These are phyloP conservation scores for Ciconia stormi DNA, from an alignment of 2,113 vertebrate genomes.

Conservation along the genomic window DNA sequence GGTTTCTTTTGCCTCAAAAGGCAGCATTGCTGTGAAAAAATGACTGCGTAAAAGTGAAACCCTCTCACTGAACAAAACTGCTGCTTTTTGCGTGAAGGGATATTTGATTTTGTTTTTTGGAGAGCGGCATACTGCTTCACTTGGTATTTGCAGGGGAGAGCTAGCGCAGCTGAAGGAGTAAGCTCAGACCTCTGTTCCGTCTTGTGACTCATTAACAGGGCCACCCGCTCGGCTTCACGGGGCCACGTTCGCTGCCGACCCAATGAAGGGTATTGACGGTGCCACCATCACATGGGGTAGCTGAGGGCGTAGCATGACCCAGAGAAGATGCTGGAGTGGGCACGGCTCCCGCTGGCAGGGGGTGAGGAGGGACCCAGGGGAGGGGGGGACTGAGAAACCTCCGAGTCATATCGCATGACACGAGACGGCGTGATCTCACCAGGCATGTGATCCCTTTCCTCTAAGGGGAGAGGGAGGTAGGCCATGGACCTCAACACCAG, in stretches of 20 bases:
- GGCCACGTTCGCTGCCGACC: background rate
- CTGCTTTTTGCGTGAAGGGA: background rate
- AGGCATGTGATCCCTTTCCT: background rate
- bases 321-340: background rate
- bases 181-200: background rate
- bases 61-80: background rate
- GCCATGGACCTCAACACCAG: rapidly evolving
- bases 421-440: background rate
- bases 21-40: background rate
- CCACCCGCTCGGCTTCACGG: rapidly evolving
- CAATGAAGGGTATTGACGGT: background rate
- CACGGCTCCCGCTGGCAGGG: rapidly evolving
- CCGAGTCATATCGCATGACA: background rate
- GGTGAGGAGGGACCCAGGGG: background rate
- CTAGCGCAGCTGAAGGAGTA: background rate
- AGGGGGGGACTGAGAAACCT: background rate
- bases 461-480: background rate
- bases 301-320: background rate
- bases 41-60: background rate
- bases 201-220: background rate
- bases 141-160: background rate
- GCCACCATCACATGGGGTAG: background rate
- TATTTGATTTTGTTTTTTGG: too few species aligned
- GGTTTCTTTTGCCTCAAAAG: background rate
- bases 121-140: background rate